A percentile compares a stretch with the other conserved stretches of the same genome.
phyloP scores from a whole-genome alignment of 2,113 vertebrate species.

The Empidonax alnorum region DNA sequence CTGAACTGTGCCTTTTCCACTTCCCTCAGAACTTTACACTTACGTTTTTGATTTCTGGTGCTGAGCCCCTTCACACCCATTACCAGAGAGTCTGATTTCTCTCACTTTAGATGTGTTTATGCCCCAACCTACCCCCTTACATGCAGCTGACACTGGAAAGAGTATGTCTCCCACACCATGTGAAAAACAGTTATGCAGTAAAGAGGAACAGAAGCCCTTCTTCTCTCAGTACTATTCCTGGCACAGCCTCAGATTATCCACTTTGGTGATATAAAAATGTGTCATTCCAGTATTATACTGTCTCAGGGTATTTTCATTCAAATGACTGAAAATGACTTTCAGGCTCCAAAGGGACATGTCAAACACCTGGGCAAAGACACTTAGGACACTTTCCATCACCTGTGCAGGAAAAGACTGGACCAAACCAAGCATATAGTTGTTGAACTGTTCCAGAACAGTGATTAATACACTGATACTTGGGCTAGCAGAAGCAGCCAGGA shows the following conservation, averaged over 20 bases:
- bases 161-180: neutral
- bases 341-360: neutral
- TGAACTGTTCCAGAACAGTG: neutral
- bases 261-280: neutral
- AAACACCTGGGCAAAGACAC: neutral
- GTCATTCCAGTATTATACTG: neutral
- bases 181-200: neutral
- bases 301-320: neutral
- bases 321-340: neutral
- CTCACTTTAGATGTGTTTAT: neutral
- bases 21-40: neutral
- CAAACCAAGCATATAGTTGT: neutral
- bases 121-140: too few species aligned
- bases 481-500: neutral
- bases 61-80: neutral
- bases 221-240: neutral
- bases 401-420: neutral
- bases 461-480: neutral
- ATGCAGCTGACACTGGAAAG: fast-evolving
- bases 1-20: neutral
- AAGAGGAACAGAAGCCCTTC: neutral
- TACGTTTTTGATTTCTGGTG: neutral
- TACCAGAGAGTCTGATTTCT: too few species aligned
- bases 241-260: neutral
- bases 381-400: neutral